Conservation (phyloP, 2,113 vertebrate species). For the Corythaixoides concolor region DNA sequence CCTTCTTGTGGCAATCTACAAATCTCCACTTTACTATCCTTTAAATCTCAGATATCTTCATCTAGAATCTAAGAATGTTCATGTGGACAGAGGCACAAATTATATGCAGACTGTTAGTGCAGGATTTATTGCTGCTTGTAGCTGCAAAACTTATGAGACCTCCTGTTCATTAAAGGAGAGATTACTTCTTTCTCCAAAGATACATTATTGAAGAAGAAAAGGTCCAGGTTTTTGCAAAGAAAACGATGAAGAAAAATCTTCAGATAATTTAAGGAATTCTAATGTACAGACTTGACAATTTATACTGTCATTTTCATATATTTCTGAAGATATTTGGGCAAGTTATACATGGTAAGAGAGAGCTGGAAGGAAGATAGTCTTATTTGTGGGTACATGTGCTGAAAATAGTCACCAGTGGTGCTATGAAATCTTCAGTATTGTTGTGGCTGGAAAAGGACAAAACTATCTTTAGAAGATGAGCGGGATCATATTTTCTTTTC, state of each 20-base stretch:
- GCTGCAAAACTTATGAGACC: not conserved
- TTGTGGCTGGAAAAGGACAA: not conserved
- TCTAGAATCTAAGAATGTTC: not conserved
- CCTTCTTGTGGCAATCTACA: not conserved
- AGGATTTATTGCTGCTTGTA: not conserved
- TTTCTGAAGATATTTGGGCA: not conserved
- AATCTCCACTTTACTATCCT: not conserved
- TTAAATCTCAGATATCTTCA: not conserved
- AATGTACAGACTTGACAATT: not conserved
- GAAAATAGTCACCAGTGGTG: not conserved
- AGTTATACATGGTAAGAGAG: not conserved
- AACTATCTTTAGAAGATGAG: not conserved
- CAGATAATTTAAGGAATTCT: not conserved
- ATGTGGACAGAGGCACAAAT: not conserved
- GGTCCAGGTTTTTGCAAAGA: not conserved
- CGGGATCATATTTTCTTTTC: not conserved
- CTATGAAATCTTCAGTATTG: not conserved
- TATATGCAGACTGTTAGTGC: not conserved
- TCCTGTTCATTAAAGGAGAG: not conserved
- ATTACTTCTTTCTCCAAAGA: not conserved
- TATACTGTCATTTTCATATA: not conserved
- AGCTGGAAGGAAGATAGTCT: not conserved
- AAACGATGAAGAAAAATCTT: not conserved
- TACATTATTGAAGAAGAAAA: not conserved
- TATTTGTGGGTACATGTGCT: not conserved